Conservation (phyloP, 2,113 vertebrate species). For the Emydocephalus ijimae region DNA sequence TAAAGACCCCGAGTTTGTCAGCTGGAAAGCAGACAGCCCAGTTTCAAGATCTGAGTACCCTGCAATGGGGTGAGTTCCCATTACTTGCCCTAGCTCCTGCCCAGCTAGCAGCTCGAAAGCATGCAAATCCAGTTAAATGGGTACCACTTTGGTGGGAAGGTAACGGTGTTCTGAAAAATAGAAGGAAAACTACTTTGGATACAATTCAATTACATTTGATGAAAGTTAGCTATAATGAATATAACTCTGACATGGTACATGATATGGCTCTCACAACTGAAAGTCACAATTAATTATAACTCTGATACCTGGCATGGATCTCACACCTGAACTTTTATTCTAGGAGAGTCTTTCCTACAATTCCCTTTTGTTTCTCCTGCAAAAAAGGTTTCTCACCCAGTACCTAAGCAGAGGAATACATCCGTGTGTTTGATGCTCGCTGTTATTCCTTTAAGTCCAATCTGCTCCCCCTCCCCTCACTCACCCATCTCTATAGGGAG, state of each 20-base stretch:
- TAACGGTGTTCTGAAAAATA: not conserved
- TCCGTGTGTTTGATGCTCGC: not conserved
- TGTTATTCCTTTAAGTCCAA: not conserved
- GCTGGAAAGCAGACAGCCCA: not conserved
- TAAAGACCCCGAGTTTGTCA: not conserved
- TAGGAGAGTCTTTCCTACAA: not conserved
- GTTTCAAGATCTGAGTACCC: not conserved
- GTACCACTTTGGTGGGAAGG: not conserved
- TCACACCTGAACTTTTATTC: not conserved
- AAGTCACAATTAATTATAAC: not conserved
- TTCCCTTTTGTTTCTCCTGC: not conserved
- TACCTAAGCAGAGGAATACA: not conserved
- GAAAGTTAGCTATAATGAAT: not conserved
- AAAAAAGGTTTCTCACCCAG: not conserved
- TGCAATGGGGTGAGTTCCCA: not conserved
- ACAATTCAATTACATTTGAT: not conserved
- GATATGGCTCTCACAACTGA: not conserved
- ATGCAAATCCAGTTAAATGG: not conserved
- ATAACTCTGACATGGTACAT: not conserved
- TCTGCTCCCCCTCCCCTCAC: not conserved
- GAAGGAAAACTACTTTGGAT: not conserved
- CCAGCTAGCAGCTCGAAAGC: not conserved
- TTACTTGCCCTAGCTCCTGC: not conserved
- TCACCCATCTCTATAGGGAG: not conserved
- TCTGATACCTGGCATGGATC: not conserved